These are phyloP conservation scores for Noctua fimbriata DNA, from an alignment of 2,888 invertebrate species.

Conservation along the genomic window DNA sequence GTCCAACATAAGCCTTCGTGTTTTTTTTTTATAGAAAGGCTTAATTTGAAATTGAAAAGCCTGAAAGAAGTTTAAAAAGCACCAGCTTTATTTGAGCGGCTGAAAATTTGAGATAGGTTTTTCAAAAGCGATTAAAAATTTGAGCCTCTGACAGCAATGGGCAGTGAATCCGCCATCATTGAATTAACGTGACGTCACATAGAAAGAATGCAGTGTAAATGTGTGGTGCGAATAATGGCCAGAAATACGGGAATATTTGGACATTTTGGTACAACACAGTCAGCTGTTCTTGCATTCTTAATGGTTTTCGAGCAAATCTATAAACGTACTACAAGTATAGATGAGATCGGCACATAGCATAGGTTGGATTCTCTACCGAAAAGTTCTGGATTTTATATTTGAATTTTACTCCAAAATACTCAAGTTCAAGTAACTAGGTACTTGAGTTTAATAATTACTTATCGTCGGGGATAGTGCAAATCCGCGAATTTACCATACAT, in stretches of 20 bases:
- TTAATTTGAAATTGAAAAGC: background rate
- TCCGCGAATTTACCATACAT: too few species aligned
- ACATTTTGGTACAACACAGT: constrained; percentile 17
- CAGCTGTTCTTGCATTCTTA: constrained; percentile 60
- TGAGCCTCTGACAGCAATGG: constrained; percentile 1
- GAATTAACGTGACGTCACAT: constrained; percentile 40
- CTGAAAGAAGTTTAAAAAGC: background rate
- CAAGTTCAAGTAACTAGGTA: too few species aligned
- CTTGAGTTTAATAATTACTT: too few species aligned
- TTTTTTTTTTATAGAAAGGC: background rate
- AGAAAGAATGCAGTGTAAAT: constrained; percentile 46
- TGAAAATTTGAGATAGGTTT: constrained; percentile 37
- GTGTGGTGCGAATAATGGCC: constrained; percentile 32
- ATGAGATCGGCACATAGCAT: background rate
- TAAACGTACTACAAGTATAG: background rate
- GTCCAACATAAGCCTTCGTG: background rate
- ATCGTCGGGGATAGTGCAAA: too few species aligned
- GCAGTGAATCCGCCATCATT: constrained; percentile 28
- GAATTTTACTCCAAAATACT: background rate
- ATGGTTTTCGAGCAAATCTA: constrained; percentile 12
- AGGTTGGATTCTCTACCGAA: background rate
- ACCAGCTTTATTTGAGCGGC: background rate
- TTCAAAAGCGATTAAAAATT: constrained; percentile 27
- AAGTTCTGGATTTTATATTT: background rate
- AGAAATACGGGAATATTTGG: constrained; percentile 37